Evolutionary conservation across 2,888 invertebrate species (phyloP).

Genomic region (Hemicrepidius hirtus): DNA sequence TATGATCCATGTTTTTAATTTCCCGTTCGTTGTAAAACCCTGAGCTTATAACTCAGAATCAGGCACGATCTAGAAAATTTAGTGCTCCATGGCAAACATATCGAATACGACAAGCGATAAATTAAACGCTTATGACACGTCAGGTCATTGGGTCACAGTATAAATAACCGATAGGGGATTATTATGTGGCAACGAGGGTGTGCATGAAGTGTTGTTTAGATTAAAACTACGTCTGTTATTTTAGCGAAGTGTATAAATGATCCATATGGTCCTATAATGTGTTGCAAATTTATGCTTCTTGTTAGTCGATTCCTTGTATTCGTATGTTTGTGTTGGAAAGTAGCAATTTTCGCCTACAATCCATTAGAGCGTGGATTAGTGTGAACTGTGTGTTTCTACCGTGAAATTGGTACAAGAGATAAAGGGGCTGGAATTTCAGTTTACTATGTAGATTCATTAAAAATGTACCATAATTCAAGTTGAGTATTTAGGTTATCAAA

Average conservation of each 20-base stretch:
- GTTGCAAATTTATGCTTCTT: constrained; percentile 1
- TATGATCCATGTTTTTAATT: too few species aligned
- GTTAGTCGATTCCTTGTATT: constrained; percentile 8
- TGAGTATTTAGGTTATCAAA: neutral
- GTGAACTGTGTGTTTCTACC: constrained; percentile 7
- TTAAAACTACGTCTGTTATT: constrained; percentile 5
- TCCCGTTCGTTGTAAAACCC: neutral
- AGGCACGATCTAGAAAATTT: constrained; percentile 35
- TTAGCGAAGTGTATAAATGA: neutral
- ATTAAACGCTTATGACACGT: constrained; percentile 41
- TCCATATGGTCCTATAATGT: neutral
- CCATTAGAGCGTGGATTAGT: constrained; percentile 22
- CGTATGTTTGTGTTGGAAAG: constrained; percentile 2
- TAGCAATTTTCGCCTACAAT: constrained; percentile 7
- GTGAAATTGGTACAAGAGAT: constrained; percentile 12
- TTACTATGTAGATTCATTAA: constrained; percentile 1
- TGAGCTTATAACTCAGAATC: constrained; percentile 16
- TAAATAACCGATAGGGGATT: constrained; percentile 39
- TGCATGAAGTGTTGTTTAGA: constrained; percentile 25
- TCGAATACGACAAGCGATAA: constrained; percentile 38
- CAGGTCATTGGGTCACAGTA: constrained; percentile 43
- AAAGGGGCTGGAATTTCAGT: constrained; percentile 10
- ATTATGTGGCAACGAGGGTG: constrained; percentile 26
- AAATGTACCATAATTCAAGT: constrained; percentile 5
- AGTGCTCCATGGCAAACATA: constrained; percentile 30